Base-by-base conservation (phyloP, 2,888 invertebrate genomes). In the Drosophila subquinaria region DNA sequence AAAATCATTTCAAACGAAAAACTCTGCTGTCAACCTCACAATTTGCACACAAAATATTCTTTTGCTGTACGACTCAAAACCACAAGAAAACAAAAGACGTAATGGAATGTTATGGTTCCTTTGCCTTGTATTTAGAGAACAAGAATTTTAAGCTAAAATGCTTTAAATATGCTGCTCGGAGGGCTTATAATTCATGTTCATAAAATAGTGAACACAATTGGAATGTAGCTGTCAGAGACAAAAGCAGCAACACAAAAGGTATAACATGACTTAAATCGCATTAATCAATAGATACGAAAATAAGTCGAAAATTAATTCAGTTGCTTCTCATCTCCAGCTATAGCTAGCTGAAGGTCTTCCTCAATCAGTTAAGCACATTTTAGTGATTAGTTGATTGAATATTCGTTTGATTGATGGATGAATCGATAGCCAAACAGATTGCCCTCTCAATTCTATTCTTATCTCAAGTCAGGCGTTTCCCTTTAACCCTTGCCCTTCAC, bases 341-440 rank as follows among this genome's bases (percentile, higher is more conserved):
- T n/a, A 13, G 35, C 11, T 13, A 47, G 4, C 5, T 10, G 13
- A 35, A 38, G 47, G 23, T 50, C 47, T 48, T 5, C 15, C 40
- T 48, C 47, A 64, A 73, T 73, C 64, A 51, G 69, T 53, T 73
- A 23, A 65, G 61, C 59, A 69, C 43, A 73, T 52, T 76, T 60
- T 15, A 56, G 69, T 66, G 52, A 70, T 73, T 63, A 52, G 63
- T 64, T 64, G 73, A 76, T 73, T 76, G 64, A 76, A 61, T 66
- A 63, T 69, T 33, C 57, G 11, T 33, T 76, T 76, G 76, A 76
- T 73, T 73, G 62, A 76, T 76, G 56, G 56, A 42, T 72, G 55
- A 33, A 9, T 27, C 47, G 38, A 42, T 60, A 33, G 13, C 30
- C 61, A 61, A 62, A 43, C 42, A 40, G 73, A 59, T 65, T 64